Conservation (phyloP, 1,140 invertebrate species). For the Drosophila leontia region DNA sequence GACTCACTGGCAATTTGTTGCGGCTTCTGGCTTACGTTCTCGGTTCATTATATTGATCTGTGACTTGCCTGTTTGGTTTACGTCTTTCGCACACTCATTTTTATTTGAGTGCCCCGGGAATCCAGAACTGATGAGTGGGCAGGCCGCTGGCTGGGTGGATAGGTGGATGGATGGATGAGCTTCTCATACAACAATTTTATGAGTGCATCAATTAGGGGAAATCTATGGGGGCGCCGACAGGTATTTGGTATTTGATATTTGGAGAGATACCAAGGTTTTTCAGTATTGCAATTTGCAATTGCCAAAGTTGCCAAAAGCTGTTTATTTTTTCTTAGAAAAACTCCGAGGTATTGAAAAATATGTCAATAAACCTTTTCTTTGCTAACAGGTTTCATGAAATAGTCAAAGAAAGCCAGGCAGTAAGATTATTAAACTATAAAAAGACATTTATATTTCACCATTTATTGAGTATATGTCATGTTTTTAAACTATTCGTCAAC, state of each 20-base stretch:
- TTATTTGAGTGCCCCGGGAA: slow-evolving; percentile 35
- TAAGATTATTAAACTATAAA: not conserved
- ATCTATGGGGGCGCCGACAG: not conserved
- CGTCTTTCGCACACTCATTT: slow-evolving; percentile 52
- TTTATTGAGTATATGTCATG: not conserved
- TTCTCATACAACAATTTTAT: slow-evolving; percentile 14
- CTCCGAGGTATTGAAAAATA: not conserved
- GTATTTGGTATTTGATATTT: not conserved
- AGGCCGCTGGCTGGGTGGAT: not conserved
- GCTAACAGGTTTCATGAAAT: not conserved
- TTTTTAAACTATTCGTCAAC: not conserved
- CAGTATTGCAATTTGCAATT: not conserved
- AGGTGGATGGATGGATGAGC: not conserved
- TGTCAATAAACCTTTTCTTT: not conserved
- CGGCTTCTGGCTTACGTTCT: slow-evolving; percentile 50
- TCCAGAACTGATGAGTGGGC: slow-evolving; percentile 9
- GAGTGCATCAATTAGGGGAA: slow-evolving; percentile 29
- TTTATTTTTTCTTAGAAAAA: not conserved
- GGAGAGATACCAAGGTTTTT: not conserved
- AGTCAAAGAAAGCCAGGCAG: no score
- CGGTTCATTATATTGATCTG: slow-evolving; percentile 59
- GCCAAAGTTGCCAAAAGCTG: not conserved
- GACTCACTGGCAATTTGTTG: slow-evolving; percentile 51
- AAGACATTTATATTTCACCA: not conserved
- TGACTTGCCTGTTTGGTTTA: slow-evolving; percentile 27